Base-by-base conservation (phyloP, 1,140 invertebrate species). In the Drosophila tani region DNA sequence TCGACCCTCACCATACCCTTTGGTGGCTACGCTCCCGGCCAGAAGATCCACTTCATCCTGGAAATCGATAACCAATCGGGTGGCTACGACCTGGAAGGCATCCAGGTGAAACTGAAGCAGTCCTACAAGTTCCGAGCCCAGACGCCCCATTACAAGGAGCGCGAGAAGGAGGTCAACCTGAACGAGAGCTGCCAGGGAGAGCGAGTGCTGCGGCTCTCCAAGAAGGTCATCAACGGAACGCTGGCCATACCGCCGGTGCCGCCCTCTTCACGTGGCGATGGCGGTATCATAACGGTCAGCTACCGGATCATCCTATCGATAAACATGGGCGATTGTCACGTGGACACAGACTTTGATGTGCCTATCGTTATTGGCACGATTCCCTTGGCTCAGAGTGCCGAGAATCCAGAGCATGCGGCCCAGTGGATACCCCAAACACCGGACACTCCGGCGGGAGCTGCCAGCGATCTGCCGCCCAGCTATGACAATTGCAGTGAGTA, bases 201-300 rank as follows among this genome's bases (percentile, higher is more conserved):
- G 35, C 50, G 46, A 7, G 90, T 92, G 27, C 47, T 69, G 2
- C 70, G 91, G 11, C 56, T 90, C 11, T 74, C 90, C 0, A 91
- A 91, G 43, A 80, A 79, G 12, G 7, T 83, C 15, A 67, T 92
- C 2, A 66, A 80, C 7, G 84, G 76, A 27, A 62, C 24, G 5
- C 38, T 92, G 9, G 15, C 64, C 0, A 84, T 92, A 47, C 91
- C 91, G 2, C 59, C 86, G 1, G 76, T 82, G 15, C 80, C 83
- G 2, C 91, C 91, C 3, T 76, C 84, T 0, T 95, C 96, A 82
- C 50, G 76, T 11, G 15, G 43, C 1, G 12, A 41, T 2, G 71
- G 79, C 32, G 74, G 79, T 27, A 92, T 92, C 11, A 77, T 92
- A 24, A 55, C 65, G 7, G 59, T 88, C 0, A 55, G 64, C 19